phyloP scores from a whole-genome alignment of 2,888 invertebrate genomes.

The Petrolisthes manimaculis region DNA sequence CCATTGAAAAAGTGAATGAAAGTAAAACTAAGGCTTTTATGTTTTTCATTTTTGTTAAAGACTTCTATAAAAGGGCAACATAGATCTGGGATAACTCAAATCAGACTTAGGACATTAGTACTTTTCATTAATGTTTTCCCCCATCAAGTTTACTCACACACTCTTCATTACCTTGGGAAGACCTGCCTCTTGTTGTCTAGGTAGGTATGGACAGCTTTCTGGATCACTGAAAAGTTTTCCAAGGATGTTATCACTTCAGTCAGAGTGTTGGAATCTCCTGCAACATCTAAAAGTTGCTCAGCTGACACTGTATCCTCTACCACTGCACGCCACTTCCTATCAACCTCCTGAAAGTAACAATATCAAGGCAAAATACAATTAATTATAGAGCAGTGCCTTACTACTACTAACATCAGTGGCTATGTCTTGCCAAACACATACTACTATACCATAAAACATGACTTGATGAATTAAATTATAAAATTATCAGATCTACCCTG shows the following conservation, averaged over 20 bases:
- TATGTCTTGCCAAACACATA: no score
- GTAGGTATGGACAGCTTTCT: slow-evolving; percentile 77
- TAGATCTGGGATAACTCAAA: no score
- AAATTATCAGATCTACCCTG: no score
- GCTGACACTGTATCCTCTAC: slow-evolving; percentile 80
- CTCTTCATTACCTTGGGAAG: slow-evolving; percentile 78
- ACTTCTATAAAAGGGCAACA: no score
- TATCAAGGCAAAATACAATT: no score
- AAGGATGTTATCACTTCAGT: slow-evolving; percentile 29
- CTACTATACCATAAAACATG: no score
- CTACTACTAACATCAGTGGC: no score
- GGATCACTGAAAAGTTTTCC: slow-evolving; percentile 38
- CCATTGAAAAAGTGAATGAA: not conserved
- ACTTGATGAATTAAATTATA: no score
- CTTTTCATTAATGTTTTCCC: no score
- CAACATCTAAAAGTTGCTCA: slow-evolving; percentile 78
- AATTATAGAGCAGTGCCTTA: no score
- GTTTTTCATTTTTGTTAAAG: not conserved
- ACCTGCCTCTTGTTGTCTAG: slow-evolving; percentile 81
- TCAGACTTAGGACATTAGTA: no score
- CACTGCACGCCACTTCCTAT: slow-evolving; percentile 68
- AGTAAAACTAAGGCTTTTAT: not conserved
- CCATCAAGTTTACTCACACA: not conserved
- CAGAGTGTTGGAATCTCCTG: slow-evolving; percentile 69
- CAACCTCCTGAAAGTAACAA: slow-evolving; percentile 36